Conservation (phyloP, 2,888 invertebrate species). For the Gymnocheta viridis region DNA sequence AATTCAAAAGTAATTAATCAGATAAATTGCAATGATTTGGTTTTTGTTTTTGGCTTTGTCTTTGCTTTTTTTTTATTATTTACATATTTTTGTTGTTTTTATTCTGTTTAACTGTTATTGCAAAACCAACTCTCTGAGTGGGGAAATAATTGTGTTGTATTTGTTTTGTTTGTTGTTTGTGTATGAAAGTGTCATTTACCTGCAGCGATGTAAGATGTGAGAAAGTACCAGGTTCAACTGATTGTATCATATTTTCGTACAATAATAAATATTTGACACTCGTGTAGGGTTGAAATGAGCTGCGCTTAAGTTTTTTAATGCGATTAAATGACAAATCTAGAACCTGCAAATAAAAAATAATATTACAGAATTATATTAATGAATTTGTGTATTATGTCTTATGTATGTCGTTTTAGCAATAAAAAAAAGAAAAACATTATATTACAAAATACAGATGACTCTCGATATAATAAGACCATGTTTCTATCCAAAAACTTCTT, state of each 20-base stretch:
- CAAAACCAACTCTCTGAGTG: no score
- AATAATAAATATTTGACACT: constrained; percentile 79
- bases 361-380: background rate
- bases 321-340: constrained; percentile 81
- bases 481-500: no score
- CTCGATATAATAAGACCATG: no score
- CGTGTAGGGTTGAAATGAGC: constrained; percentile 79
- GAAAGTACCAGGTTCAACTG: constrained; percentile 81
- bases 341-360: constrained; percentile 74
- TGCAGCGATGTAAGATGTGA: constrained; percentile 78
- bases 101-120: no score
- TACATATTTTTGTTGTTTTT: no score
- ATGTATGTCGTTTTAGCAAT: no score
- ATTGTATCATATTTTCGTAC: constrained; percentile 81
- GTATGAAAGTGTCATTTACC: constrained; percentile 73
- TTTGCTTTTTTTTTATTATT: constrained; percentile 8
- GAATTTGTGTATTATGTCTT: background rate
- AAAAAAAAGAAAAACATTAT: no score
- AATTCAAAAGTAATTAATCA: constrained; percentile 36
- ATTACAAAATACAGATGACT: no score
- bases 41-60: no score
- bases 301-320: constrained; percentile 79
- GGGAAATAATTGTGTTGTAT: background rate
- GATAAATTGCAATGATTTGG: constrained; percentile 25
- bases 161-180: constrained; percentile 5